Evolutionary conservation across 2,113 vertebrate species (phyloP).

Genomic region (Leptobrachium ailaonicum): DNA sequence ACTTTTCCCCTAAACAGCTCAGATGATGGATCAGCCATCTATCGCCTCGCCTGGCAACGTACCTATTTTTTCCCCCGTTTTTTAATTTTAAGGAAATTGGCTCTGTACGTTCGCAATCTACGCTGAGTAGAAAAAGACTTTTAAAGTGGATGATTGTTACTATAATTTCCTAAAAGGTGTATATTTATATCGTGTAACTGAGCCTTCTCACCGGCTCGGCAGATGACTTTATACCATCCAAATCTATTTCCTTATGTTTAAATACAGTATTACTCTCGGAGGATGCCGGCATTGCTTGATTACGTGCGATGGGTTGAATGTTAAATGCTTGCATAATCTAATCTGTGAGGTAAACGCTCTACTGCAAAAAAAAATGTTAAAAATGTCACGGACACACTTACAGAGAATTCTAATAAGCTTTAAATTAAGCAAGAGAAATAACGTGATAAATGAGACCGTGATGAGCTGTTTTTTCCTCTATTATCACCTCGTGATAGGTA

Average conservation of each 20-base stretch:
- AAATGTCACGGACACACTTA: constrained; percentile 49
- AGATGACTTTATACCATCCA: not conserved
- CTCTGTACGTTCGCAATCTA: not conserved
- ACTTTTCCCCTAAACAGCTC: too few species aligned
- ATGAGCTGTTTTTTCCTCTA: too few species aligned
- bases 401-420: constrained; percentile 40
- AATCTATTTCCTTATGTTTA: constrained; percentile 3
- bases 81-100: constrained; percentile 10
- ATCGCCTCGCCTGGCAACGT: too few species aligned
- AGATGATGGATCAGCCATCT: too few species aligned
- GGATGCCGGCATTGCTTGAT: constrained; percentile 14
- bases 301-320: constrained; percentile 21
- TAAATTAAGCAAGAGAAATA: constrained; percentile 18
- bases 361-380: constrained; percentile 20
- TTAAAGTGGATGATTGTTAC: constrained; percentile 21
- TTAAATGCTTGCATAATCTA: constrained; percentile 38
- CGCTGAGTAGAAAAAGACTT: not conserved
- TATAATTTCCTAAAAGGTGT: too few species aligned
- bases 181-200: constrained; percentile 7
- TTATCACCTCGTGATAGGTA: too few species aligned
- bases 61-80: not conserved
- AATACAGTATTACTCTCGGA: not conserved
- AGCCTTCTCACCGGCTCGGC: not conserved
- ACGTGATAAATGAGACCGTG: too few species aligned
- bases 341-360: constrained; percentile 30